These are phyloP conservation scores for Garrulus glandarius DNA, from an alignment of 2,797 vertebrate genomes.

Conservation along the genomic window DNA sequence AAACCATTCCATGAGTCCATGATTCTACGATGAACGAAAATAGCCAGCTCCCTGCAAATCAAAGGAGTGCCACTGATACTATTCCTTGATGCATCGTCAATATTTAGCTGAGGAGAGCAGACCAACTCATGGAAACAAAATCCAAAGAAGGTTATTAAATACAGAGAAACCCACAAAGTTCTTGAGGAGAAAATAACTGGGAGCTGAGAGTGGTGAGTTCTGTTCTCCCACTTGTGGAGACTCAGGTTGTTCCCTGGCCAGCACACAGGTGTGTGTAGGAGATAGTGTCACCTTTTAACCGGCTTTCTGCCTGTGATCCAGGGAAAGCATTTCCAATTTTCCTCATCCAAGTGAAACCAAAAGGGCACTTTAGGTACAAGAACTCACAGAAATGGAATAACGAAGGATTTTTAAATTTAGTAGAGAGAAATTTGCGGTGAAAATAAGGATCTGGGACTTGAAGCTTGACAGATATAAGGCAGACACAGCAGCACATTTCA, in stretches of 20 bases:
- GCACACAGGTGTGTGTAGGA: neutral
- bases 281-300: neutral
- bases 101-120: neutral
- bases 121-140: neutral
- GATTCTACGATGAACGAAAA: neutral
- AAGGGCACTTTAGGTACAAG: neutral
- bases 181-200: neutral
- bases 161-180: neutral
- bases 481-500: neutral
- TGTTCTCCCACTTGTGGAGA: neutral
- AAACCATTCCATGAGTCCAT: neutral
- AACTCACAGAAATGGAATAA: neutral
- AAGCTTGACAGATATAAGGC: neutral
- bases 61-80: neutral
- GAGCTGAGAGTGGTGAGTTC: neutral
- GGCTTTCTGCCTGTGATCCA: neutral
- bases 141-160: neutral
- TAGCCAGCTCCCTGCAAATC: neutral
- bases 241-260: neutral
- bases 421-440: neutral
- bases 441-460: neutral
- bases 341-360: neutral
- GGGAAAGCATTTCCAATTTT: neutral
- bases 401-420: neutral
- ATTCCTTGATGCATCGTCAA: neutral